Base-by-base conservation (phyloP, 2,113 vertebrate genomes). In the Phalacrocorax brasilianus region DNA sequence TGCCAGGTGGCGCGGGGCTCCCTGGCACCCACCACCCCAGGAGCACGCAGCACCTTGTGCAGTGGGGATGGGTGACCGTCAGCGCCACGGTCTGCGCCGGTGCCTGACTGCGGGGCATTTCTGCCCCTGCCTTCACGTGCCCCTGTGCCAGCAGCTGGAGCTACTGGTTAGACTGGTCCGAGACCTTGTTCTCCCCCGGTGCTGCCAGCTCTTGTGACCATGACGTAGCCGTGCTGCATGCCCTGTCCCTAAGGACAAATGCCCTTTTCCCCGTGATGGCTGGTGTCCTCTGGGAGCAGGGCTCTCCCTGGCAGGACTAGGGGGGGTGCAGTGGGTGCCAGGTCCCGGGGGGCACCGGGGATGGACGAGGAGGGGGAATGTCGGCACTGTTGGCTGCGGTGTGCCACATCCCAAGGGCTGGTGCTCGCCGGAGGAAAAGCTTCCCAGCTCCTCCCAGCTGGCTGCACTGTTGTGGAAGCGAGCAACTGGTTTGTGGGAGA, bases 131-230 rank as follows among this genome's bases (percentile, higher is more conserved):
- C 47, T 78, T 89, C 76, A 8, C 5, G 11, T 89, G 77, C 61
- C 35, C 56, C 68, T 0, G 0, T 38, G 11, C 16, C 88, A 59
- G 91, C 66, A 63, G 56, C 93, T 71, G 91, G 94, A 95, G 70
- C 28, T 95, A 81, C 95, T 95, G 96, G 96, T 96, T 89, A 67
- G 89, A 93, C 92, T 95, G 93, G 87, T 96, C 84, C 0, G 8
- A 53, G 80, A 11, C 55, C 61, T 84, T 28, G 9, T 53, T 94
- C 55, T 87, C 27, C 77, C 63, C 30, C 32, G 3, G 56, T 0
- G 10, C 65, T 4, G 13, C 81, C 30, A 11, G 72, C 84, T 84
- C 89, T 80, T n/a, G 84, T 84, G 93, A 91, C 95, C 1, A 6
- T 96, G 89, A 87, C 30, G 14, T 13, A 24, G 83, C 90, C 0